phyloP scores from a whole-genome alignment of 2,888 invertebrate species.

The Netelia inedita region DNA sequence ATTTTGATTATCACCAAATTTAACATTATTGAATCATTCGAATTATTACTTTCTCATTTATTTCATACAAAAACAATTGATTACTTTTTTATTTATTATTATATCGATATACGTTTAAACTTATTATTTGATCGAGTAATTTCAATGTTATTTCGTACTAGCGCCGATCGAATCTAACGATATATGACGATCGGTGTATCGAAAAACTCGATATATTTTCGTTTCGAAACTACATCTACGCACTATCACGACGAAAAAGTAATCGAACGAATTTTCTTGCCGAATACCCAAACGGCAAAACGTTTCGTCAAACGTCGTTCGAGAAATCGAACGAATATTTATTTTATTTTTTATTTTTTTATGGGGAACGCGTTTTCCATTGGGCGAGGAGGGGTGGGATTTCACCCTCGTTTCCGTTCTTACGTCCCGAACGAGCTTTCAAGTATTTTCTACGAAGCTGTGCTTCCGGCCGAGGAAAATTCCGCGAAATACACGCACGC shows the following conservation, averaged over 20 bases:
- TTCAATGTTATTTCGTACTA: too few relatives aligned
- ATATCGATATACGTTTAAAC: too few relatives aligned
- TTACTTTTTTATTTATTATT: too few relatives aligned
- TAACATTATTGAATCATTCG: too few relatives aligned
- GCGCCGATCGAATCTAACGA: too few relatives aligned
- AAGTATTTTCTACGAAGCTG: slow-evolving; percentile 50
- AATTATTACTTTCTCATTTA: too few relatives aligned
- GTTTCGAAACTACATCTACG: too few relatives aligned
- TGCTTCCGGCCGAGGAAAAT: slow-evolving; percentile 63
- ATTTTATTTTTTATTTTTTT: slow-evolving; percentile 30
- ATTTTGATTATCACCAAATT: too few relatives aligned
- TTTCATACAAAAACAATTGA: too few relatives aligned
- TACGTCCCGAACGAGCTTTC: slow-evolving; percentile 35
- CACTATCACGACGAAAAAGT: slow-evolving; percentile 15
- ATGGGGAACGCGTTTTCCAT: slow-evolving; percentile 51
- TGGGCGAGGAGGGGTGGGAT: slow-evolving; percentile 38
- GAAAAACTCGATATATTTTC: too few relatives aligned
- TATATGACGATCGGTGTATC: too few relatives aligned
- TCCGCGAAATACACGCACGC: slow-evolving; percentile 56
- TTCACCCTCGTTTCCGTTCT: slow-evolving; percentile 63
- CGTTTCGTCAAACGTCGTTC: slow-evolving; percentile 59
- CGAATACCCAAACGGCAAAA: slow-evolving; percentile 51
- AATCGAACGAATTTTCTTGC: slow-evolving; percentile 41
- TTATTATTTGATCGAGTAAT: too few relatives aligned
- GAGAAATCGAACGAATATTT: slow-evolving; percentile 26